These are phyloP conservation scores for Argyra leucocephala DNA, from an alignment of 2,888 invertebrate species.

Conservation along the genomic window DNA sequence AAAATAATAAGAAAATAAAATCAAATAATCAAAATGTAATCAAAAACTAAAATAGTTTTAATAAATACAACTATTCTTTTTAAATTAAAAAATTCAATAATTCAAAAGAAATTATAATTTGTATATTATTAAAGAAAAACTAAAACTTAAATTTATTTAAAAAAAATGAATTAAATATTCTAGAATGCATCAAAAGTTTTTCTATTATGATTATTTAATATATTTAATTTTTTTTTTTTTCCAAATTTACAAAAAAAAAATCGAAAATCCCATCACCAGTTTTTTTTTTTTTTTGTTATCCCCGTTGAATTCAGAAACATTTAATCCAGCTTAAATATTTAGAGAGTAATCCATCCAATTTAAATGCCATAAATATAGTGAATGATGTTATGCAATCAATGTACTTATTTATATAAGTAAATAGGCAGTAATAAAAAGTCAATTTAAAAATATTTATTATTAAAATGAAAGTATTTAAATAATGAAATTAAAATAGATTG, in stretches of 20 bases:
- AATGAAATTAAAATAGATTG: no score
- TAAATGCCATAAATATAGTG: no score
- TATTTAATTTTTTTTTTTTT: slow-evolving; percentile 8
- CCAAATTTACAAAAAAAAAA: neutral
- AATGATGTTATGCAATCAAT: no score
- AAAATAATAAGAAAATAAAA: neutral
- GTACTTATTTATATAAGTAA: no score
- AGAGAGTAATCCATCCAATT: no score
- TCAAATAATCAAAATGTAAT: neutral
- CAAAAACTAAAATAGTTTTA: neutral
- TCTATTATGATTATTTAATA: slow-evolving; percentile 9
- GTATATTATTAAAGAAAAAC: no score
- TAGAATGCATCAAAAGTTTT: neutral
- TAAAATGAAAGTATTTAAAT: no score
- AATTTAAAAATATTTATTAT: no score
- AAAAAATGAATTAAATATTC: neutral
- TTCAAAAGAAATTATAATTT: neutral
- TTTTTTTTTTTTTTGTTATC: neutral
- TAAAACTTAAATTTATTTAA: neutral
- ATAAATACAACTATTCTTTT: neutral
- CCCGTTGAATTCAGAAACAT: neutral
- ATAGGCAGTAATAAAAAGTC: no score
- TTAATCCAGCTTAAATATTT: no score
- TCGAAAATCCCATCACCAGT: slow-evolving; percentile 14
- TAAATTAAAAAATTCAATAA: neutral